Conservation (phyloP, 2,888 invertebrate genomes). For the Troilus luridus region DNA sequence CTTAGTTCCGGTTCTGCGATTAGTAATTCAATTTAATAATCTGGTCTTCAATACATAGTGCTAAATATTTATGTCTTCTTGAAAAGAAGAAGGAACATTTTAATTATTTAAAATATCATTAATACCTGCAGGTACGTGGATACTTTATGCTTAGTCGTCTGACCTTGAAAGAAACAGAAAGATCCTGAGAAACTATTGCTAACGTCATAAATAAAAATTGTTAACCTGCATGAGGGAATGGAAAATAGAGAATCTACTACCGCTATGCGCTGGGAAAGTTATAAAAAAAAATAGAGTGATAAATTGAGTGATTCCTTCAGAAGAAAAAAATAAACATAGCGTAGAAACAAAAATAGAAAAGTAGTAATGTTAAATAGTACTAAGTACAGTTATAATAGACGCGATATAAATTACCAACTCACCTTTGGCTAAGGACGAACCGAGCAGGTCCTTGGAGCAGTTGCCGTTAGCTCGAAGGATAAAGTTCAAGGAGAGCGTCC, state of each 20-base stretch:
- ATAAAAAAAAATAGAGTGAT: not conserved
- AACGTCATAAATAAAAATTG: not conserved
- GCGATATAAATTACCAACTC: slow-evolving; percentile 37
- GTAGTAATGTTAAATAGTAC: not conserved
- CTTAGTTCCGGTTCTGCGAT: too few relatives aligned
- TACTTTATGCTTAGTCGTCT: not conserved
- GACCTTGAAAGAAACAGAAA: not conserved
- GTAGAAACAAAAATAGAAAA: slow-evolving; percentile 32
- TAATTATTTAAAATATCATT: too few relatives aligned
- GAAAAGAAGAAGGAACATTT: too few relatives aligned
- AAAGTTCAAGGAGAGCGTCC: slow-evolving; percentile 44
- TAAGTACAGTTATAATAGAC: slow-evolving; percentile 39
- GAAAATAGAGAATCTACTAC: slow-evolving; percentile 21
- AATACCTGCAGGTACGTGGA: too few relatives aligned
- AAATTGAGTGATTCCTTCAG: not conserved
- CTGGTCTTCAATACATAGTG: too few relatives aligned
- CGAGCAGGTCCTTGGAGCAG: slow-evolving; percentile 23
- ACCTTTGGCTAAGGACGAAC: slow-evolving; percentile 47
- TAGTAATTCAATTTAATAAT: too few relatives aligned
- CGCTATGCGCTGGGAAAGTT: not conserved
- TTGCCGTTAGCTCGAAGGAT: slow-evolving; percentile 43
- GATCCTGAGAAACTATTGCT: not conserved
- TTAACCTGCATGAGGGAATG: not conserved
- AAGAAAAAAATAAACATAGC: not conserved
- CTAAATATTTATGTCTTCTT: too few relatives aligned